Percentiles rank a stretch among this genome's conserved stretches.
Conservation (phyloP, 2,888 invertebrate species). For the Dugesia japonica region DNA sequence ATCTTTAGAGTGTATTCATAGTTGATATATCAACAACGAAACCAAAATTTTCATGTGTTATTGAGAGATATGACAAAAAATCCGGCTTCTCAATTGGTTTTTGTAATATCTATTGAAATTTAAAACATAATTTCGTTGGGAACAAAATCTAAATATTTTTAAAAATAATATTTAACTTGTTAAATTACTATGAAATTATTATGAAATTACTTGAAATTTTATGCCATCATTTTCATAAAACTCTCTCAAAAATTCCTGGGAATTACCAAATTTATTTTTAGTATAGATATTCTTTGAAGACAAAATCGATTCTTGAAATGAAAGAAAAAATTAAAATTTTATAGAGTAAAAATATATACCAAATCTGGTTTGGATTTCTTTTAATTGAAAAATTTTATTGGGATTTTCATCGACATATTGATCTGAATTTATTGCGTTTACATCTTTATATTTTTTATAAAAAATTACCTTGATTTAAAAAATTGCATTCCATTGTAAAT, state of each 20-base stretch:
- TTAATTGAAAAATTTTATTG: neutral
- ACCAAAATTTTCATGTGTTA: no score
- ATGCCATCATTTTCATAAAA: neutral
- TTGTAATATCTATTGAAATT: no score
- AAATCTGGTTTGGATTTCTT: neutral
- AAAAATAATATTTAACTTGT: no score
- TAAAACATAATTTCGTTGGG: no score
- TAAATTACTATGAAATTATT: no score
- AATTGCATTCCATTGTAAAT: neutral
- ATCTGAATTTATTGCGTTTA: no score
- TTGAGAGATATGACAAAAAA: no score
- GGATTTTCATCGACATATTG: neutral
- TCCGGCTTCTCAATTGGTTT: no score
- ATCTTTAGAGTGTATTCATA: no score
- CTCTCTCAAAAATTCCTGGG: neutral
- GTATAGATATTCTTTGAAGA: neutral
- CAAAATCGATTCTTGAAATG: neutral
- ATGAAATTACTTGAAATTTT: slow-evolving; percentile 20
- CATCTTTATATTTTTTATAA: no score
- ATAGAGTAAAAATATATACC: neutral
- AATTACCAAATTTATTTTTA: neutral
- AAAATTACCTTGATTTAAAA: neutral
- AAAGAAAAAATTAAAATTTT: neutral
- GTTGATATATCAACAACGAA: no score
- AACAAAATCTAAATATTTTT: no score